A percentile compares a stretch with the other conserved stretches of the same genome.
phyloP scores from a whole-genome alignment of 2,797 vertebrate genomes.

The Urosaurus nigricauda region DNA sequence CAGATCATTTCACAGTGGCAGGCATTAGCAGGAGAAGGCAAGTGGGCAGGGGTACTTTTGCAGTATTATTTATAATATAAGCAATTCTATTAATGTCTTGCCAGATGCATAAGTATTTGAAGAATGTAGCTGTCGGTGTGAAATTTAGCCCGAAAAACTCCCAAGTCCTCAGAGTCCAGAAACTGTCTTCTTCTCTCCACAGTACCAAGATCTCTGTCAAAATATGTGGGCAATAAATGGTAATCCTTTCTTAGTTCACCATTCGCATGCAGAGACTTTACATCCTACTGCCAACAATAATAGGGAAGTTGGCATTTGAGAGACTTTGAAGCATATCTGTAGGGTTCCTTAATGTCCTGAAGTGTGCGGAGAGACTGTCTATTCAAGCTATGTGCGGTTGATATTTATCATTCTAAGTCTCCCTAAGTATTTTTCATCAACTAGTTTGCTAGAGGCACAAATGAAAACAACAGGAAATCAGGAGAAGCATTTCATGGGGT shows the following conservation, averaged over 20 bases:
- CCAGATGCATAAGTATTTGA: neutral
- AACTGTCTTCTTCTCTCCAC: neutral
- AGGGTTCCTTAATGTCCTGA: neutral
- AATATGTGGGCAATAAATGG: conserved; percentile 4
- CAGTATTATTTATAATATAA: conserved; percentile 1
- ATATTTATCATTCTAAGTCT: conserved; percentile 5
- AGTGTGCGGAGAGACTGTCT: conserved; percentile 5
- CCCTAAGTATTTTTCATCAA: conserved; percentile 11
- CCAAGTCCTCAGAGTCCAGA: neutral
- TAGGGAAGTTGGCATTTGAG: neutral
- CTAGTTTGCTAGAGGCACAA: conserved; percentile 19
- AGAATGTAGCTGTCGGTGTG: conserved; percentile 18
- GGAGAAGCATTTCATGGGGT: neutral
- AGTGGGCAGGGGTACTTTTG: conserved; percentile 2
- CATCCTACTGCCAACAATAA: conserved; percentile 18
- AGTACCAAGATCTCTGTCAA: neutral
- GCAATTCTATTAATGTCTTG: conserved; percentile 33
- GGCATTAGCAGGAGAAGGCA: neutral
- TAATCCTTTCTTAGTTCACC: neutral
- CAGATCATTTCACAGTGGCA: conserved; percentile 6
- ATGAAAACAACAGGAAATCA: neutral
- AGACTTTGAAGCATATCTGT: neutral
- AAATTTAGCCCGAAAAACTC: neutral
- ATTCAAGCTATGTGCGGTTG: conserved; percentile 4
- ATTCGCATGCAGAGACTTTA: neutral